phyloP scores from a whole-genome alignment of 2,797 vertebrate species.

The Peromyscus attwateri region DNA sequence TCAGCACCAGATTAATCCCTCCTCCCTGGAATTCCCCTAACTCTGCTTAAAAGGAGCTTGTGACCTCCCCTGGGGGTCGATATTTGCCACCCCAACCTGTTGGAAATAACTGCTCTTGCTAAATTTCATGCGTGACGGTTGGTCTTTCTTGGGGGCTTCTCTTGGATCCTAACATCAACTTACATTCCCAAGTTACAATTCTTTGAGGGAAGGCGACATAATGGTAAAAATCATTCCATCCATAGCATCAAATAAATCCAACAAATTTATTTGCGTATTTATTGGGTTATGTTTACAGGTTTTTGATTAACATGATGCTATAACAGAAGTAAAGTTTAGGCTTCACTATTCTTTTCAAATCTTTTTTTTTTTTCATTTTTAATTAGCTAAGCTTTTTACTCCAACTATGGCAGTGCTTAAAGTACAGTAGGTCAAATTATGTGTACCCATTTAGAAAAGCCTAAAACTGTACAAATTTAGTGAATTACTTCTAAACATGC shows the following conservation, averaged over 20 bases:
- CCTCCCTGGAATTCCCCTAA: no score
- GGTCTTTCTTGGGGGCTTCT: no score
- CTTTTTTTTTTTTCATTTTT: neutral
- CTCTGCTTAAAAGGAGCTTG: no score
- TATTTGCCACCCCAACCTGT: no score
- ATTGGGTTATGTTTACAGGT: neutral
- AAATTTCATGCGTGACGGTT: no score
- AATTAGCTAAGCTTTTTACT: conserved; percentile 54
- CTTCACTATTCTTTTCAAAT: conserved; percentile 10
- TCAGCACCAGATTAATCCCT: no score
- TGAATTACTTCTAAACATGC: conserved; percentile 75
- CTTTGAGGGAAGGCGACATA: neutral
- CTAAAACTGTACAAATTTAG: conserved; percentile 62
- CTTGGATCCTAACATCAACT: no score
- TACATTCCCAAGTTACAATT: no score
- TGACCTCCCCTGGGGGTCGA: no score
- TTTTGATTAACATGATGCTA: conserved; percentile 47
- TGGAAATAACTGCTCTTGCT: no score
- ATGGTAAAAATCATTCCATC: neutral
- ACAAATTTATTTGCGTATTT: neutral
- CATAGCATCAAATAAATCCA: neutral
- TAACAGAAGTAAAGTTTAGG: neutral
- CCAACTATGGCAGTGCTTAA: conserved; percentile 70
- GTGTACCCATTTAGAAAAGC: conserved; percentile 65
- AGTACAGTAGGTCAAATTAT: conserved; percentile 70